Evolutionary conservation across 2,113 vertebrate species (phyloP).

Genomic region (Bufo bufo): DNA sequence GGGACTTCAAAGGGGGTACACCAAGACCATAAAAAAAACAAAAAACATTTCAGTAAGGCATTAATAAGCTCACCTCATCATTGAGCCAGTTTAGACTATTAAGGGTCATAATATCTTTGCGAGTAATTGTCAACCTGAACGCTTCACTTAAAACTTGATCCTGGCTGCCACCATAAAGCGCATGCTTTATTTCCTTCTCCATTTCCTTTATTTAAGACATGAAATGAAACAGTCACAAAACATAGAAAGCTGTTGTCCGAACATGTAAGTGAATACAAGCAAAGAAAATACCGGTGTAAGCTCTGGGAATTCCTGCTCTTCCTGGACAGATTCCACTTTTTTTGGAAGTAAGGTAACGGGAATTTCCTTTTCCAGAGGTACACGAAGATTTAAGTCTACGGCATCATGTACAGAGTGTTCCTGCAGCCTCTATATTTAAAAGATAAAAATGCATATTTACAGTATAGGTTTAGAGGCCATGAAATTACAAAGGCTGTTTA

Average conservation of each 20-base stretch:
- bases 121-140: slow-evolving; percentile 90
- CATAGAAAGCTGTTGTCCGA: not conserved
- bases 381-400: slow-evolving; percentile 85
- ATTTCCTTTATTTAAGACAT: slow-evolving; percentile 80
- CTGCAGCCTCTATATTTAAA: slow-evolving; percentile 78
- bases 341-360: slow-evolving; percentile 78
- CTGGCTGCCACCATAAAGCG: slow-evolving; percentile 80
- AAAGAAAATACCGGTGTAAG: slow-evolving; percentile 80
- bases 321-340: slow-evolving; percentile 61
- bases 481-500: no score
- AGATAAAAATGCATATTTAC: not conserved
- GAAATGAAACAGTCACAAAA: not conserved
- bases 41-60: no score
- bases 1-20: no score
- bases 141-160: slow-evolving; percentile 94
- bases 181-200: slow-evolving; percentile 84
- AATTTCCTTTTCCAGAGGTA: slow-evolving; percentile 93
- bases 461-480: no score
- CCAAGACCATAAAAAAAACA: no score
- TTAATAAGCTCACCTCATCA: slow-evolving; percentile 82
- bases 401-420: slow-evolving; percentile 70
- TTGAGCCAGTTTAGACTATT: slow-evolving; percentile 96
- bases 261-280: not conserved
- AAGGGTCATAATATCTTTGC: slow-evolving; percentile 96
- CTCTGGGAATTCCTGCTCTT: slow-evolving; percentile 85